A percentile compares a stretch with the other conserved stretches of the same genome.
Conservation (phyloP, 1,140 invertebrate species). For the Pteromalus puparum region DNA sequence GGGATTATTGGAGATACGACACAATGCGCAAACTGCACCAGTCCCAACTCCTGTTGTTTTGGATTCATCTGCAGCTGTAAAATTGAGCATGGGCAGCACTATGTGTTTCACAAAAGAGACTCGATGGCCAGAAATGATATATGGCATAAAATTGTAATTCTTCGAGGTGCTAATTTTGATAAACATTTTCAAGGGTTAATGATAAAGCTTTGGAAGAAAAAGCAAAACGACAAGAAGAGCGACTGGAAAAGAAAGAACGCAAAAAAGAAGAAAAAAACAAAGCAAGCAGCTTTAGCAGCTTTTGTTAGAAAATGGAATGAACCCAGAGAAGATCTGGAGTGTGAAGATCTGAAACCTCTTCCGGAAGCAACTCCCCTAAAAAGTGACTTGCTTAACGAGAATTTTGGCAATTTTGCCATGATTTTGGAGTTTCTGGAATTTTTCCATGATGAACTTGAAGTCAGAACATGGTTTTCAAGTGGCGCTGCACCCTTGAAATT, state of each 20-base stretch:
- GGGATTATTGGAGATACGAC: no score
- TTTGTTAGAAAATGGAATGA: conserved; percentile 87
- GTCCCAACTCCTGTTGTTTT: no score
- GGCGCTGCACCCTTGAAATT: conserved; percentile 88
- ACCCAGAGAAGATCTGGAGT: conserved; percentile 90
- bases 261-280: conserved; percentile 79
- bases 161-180: no score
- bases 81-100: no score
- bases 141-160: no score
- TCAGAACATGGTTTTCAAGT: conserved; percentile 87
- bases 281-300: conserved; percentile 74
- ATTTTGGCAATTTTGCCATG: conserved; percentile 92
- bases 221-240: conserved; percentile 79
- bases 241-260: conserved; percentile 77
- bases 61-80: no score
- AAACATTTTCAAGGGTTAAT: conserved; percentile 70
- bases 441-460: conserved; percentile 86
- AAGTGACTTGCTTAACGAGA: conserved; percentile 83
- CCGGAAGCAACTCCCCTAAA: conserved; percentile 84
- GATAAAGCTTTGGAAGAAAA: conserved; percentile 76
- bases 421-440: conserved; percentile 92
- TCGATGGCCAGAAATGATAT: no score
- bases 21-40: no score
- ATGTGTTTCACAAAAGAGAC: no score
- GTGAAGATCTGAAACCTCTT: conserved; percentile 89